phyloP scores from a whole-genome alignment of 2,888 invertebrate species.

The Synergus japonicus region DNA sequence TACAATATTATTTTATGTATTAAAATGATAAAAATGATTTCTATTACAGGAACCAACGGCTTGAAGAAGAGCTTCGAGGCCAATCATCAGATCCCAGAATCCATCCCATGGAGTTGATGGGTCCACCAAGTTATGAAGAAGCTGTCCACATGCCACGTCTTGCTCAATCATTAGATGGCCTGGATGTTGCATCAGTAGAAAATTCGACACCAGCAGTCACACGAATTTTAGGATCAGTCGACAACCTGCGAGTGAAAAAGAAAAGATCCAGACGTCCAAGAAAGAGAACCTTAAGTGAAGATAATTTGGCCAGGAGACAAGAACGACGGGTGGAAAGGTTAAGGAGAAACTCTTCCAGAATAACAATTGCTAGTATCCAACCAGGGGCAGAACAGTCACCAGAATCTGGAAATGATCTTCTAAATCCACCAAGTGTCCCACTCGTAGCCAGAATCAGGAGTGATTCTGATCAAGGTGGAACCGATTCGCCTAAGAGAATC shows the following conservation, averaged over 20 bases:
- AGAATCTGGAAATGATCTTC: slow-evolving; percentile 46
- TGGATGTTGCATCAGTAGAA: slow-evolving; percentile 66
- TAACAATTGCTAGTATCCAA: slow-evolving; percentile 44
- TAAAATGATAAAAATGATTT: background rate
- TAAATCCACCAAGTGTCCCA: slow-evolving; percentile 24
- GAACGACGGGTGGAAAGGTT: slow-evolving; percentile 65
- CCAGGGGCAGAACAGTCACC: slow-evolving; percentile 42
- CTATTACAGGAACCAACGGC: slow-evolving; percentile 59
- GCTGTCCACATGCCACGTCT: slow-evolving; percentile 87
- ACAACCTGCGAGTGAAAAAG: slow-evolving; percentile 67
- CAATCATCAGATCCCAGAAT: slow-evolving; percentile 79
- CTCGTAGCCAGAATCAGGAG: slow-evolving; percentile 17
- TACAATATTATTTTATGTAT: no score
- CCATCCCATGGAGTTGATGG: slow-evolving; percentile 80
- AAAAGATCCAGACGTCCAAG: slow-evolving; percentile 61
- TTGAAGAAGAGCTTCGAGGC: slow-evolving; percentile 60
- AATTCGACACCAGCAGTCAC: slow-evolving; percentile 62
- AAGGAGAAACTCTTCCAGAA: slow-evolving; percentile 58
- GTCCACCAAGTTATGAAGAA: slow-evolving; percentile 88
- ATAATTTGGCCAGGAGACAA: slow-evolving; percentile 66
- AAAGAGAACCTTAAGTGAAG: slow-evolving; percentile 70
- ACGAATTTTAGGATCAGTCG: slow-evolving; percentile 68
- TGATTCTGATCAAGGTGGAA: slow-evolving; percentile 46
- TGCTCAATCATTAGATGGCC: slow-evolving; percentile 73
- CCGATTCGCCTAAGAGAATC: slow-evolving; percentile 51